Evolutionary conservation across 2,797 vertebrate species (phyloP).

Genomic region (Siniperca obscura): DNA sequence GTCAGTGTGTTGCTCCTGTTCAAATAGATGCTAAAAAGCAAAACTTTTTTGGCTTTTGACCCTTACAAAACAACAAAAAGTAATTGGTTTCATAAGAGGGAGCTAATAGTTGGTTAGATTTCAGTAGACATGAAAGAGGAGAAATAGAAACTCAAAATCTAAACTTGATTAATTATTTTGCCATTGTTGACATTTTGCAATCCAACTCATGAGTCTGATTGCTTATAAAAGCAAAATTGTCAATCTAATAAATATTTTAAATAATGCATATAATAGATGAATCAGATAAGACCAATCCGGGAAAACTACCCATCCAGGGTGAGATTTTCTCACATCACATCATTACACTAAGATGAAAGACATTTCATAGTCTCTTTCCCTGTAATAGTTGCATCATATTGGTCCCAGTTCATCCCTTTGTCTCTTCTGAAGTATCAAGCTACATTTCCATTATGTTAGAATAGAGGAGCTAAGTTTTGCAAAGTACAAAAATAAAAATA

Average conservation of each 20-base stretch:
- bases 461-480: constrained; percentile 23
- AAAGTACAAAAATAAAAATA: not conserved
- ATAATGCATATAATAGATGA: constrained; percentile 26
- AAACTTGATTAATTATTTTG: constrained; percentile 15
- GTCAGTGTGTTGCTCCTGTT: not conserved
- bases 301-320: constrained; percentile 14
- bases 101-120: not conserved
- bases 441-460: constrained; percentile 41
- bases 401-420: constrained; percentile 45
- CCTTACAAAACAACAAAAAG: constrained; percentile 10
- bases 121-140: constrained; percentile 12
- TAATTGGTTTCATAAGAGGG: constrained; percentile 6
- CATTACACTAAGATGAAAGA: constrained; percentile 61
- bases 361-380: constrained; percentile 41
- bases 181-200: not conserved
- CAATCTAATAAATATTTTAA: constrained; percentile 30
- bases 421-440: constrained; percentile 46
- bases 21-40: constrained; percentile 11
- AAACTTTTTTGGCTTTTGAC: constrained; percentile 21
- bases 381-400: constrained; percentile 61
- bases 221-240: constrained; percentile 16
- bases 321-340: constrained; percentile 41
- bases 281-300: not conserved
- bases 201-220: not conserved
- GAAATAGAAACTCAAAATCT: not conserved